phyloP scores from a whole-genome alignment of 2,888 invertebrate species.

The Caenorhabditis sp. region DNA sequence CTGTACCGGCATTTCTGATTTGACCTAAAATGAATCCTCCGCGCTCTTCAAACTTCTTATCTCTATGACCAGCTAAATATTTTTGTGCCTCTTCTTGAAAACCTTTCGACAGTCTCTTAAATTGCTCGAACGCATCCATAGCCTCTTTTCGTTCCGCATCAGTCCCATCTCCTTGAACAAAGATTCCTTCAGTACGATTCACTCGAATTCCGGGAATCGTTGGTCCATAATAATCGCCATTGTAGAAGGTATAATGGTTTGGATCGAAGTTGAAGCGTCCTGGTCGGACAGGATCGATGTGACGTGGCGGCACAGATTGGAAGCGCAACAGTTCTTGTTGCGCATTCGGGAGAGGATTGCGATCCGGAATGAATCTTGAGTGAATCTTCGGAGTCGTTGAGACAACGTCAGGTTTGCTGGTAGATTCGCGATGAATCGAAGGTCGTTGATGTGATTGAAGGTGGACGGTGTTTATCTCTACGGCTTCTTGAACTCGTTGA shows the following conservation, averaged over 20 bases:
- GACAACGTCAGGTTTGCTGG: not conserved
- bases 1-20: not conserved
- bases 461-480: too few species aligned
- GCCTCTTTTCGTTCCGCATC: constrained; percentile 25
- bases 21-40: constrained; percentile 2
- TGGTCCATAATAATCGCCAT: constrained; percentile 51
- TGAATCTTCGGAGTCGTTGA: not conserved
- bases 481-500: too few species aligned
- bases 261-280: constrained; percentile 37
- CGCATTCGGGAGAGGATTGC: not conserved
- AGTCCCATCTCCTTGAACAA: constrained; percentile 20
- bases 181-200: constrained; percentile 23
- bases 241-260: constrained; percentile 42
- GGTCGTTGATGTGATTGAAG: too few species aligned
- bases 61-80: constrained; percentile 12
- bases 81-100: constrained; percentile 28
- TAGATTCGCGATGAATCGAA: not conserved
- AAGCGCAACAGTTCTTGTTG: not conserved
- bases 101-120: constrained; percentile 25
- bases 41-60: not conserved
- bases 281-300: constrained; percentile 4
- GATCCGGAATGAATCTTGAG: not conserved
- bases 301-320: constrained; percentile 2
- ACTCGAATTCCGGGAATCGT: constrained; percentile 47
- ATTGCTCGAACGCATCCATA: constrained; percentile 29